Percentiles rank a stretch among this genome's conserved stretches.
Evolutionary conservation across 1,140 invertebrate genomes (phyloP).

Genomic region (Brachionus sp.): DNA sequence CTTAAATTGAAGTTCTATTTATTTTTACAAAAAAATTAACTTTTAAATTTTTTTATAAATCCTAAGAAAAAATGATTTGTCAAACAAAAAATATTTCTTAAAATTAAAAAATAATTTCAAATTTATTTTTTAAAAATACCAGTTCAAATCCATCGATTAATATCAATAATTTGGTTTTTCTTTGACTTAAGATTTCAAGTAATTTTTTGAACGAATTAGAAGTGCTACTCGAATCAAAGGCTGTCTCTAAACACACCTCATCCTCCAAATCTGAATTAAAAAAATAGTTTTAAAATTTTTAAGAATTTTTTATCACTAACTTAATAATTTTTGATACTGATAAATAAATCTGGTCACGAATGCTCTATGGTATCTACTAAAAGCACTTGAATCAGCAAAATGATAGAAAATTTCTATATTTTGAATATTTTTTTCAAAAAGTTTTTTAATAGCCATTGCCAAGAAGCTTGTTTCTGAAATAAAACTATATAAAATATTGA

Average conservation of each 20-base stretch:
- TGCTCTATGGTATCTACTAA: not conserved
- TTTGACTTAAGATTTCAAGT: not conserved
- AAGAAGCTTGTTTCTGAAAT: slow-evolving; percentile 1
- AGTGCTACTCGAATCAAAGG: not conserved
- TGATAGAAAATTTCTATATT: slow-evolving; percentile 20
- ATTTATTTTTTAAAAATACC: not conserved
- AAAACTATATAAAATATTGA: not conserved
- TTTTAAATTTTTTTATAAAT: too few relatives aligned
- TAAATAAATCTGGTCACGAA: not conserved
- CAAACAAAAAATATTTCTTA: too few relatives aligned
- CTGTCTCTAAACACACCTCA: not conserved
- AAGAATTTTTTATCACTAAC: not conserved
- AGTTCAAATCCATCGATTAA: not conserved
- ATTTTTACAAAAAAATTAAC: too few relatives aligned
- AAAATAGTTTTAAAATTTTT: not conserved
- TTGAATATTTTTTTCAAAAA: not conserved
- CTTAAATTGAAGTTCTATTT: too few relatives aligned
- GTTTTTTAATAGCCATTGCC: not conserved
- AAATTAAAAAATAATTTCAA: too few relatives aligned
- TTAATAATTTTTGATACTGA: not conserved
- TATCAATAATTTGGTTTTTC: not conserved
- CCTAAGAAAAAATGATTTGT: too few relatives aligned
- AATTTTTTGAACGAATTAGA: not conserved
- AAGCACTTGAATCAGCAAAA: not conserved
- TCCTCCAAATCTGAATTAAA: not conserved